These are phyloP conservation scores for Lacanobia oleracea DNA, from an alignment of 2,888 invertebrate species.

Conservation along the genomic window DNA sequence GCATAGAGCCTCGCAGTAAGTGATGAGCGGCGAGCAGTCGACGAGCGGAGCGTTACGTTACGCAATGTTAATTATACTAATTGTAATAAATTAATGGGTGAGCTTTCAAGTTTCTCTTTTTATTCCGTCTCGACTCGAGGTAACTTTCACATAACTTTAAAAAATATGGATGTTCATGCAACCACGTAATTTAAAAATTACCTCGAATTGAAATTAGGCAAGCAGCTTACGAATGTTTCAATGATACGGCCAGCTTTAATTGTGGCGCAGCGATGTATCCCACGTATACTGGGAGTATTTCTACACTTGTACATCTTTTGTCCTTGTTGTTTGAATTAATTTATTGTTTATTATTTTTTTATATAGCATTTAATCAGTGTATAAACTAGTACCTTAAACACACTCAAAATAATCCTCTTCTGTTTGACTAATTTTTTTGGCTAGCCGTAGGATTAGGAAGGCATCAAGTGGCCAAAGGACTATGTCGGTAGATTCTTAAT, in stretches of 20 bases:
- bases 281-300: slow-evolving; percentile 39
- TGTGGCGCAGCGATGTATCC: slow-evolving; percentile 23
- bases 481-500: neutral
- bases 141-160: slow-evolving; percentile 71
- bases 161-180: slow-evolving; percentile 65
- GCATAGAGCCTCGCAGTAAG: slow-evolving; percentile 52
- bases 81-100: slow-evolving; percentile 81
- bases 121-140: slow-evolving; percentile 61
- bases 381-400: slow-evolving; percentile 43
- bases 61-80: slow-evolving; percentile 84
- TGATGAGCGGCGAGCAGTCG: slow-evolving; percentile 67
- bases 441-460: neutral
- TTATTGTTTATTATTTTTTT: slow-evolving; percentile 43
- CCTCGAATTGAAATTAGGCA: slow-evolving; percentile 58
- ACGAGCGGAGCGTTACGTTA: slow-evolving; percentile 76
- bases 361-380: slow-evolving; percentile 43
- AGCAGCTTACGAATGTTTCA: slow-evolving; percentile 43
- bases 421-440: neutral
- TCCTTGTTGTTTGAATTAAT: slow-evolving; percentile 56
- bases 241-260: slow-evolving; percentile 35
- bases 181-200: slow-evolving; percentile 60
- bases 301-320: slow-evolving; percentile 32
- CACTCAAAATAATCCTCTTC: neutral
- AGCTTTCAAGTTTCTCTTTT: slow-evolving; percentile 78
- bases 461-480: neutral